These are phyloP conservation scores for Nephrotoma flavescens DNA, from an alignment of 2,888 invertebrate species.

Conservation along the genomic window DNA sequence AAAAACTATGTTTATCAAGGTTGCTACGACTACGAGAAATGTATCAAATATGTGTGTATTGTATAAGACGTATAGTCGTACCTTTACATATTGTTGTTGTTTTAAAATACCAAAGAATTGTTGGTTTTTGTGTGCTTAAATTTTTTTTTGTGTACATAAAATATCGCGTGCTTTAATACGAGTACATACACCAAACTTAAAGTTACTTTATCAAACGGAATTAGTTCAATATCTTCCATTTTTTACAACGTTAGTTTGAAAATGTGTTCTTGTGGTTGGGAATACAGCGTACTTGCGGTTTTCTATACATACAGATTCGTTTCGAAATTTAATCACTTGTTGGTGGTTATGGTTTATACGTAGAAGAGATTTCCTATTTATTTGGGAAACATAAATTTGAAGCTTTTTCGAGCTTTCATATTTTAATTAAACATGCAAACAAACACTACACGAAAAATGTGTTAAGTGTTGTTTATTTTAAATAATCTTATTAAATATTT, in stretches of 20 bases:
- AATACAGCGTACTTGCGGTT: background rate
- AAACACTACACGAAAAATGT: background rate
- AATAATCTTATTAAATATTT: background rate
- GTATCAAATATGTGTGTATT: background rate
- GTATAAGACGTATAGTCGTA: background rate
- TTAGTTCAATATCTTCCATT: background rate
- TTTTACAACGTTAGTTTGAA: background rate
- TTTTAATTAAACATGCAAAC: background rate
- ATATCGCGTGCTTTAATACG: background rate
- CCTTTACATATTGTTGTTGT: background rate
- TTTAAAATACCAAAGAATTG: background rate
- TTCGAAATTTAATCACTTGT: background rate
- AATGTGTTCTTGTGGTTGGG: background rate
- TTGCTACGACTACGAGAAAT: background rate
- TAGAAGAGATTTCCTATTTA: background rate
- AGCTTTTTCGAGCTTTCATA: background rate
- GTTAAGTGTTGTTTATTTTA: background rate
- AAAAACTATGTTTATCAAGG: background rate
- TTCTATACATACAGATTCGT: background rate
- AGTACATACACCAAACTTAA: background rate
- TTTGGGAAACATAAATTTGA: background rate
- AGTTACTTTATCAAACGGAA: background rate
- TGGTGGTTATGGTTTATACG: background rate
- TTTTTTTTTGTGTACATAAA: background rate
- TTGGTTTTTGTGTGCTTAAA: background rate